Conservation (phyloP, 2,797 vertebrate genomes). For the Chaenodraco wilsoni region DNA sequence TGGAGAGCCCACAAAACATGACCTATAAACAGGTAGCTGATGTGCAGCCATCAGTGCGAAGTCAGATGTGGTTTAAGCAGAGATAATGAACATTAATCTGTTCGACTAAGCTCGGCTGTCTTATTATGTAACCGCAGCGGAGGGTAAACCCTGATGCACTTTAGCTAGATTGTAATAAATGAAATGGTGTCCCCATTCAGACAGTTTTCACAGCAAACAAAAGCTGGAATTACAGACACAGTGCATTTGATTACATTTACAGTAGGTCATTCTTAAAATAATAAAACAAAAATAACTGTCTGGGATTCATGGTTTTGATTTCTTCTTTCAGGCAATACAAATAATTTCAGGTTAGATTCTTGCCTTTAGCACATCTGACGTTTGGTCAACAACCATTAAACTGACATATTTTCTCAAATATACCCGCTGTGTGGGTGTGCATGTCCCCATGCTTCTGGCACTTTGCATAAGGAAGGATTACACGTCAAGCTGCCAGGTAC, state of each 20-base stretch:
- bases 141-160: slow-evolving; percentile 39
- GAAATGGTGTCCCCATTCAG: slow-evolving; percentile 29
- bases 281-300: neutral
- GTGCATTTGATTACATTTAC: neutral
- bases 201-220: neutral
- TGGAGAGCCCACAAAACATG: slow-evolving; percentile 22
- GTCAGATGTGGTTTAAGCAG: slow-evolving; percentile 47
- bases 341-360: neutral
- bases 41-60: slow-evolving; percentile 36
- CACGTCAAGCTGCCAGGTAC: slow-evolving; percentile 60
- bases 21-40: slow-evolving; percentile 45
- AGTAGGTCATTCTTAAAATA: neutral
- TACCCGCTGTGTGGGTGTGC: slow-evolving; percentile 54
- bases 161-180: slow-evolving; percentile 40
- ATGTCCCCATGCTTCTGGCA: slow-evolving; percentile 57
- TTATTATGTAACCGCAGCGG: slow-evolving; percentile 56
- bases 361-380: slow-evolving; percentile 7
- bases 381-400: slow-evolving; percentile 38
- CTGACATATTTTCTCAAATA: slow-evolving; percentile 43
- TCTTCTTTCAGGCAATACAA: neutral
- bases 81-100: slow-evolving; percentile 67
- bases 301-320: neutral
- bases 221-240: neutral
- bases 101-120: slow-evolving; percentile 50
- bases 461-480: slow-evolving; percentile 75